Conservation (phyloP, 2,888 invertebrate species). For the Drosophila picticornis region DNA sequence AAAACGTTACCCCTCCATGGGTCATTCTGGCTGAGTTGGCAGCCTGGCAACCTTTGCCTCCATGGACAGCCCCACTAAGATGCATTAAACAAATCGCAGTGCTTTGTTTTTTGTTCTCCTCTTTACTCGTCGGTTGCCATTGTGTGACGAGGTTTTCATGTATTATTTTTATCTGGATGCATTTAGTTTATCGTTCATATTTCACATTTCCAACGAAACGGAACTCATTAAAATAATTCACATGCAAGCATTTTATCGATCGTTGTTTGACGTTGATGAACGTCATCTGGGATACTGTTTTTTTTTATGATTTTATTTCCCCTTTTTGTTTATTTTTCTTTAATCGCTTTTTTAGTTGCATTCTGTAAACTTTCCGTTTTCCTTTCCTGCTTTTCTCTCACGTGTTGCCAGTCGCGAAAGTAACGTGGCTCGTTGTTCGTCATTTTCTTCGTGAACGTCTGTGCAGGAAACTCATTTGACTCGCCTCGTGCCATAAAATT, state of each 20-base stretch:
- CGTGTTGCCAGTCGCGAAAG: slow-evolving; percentile 45
- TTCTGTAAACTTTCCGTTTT: slow-evolving; percentile 75
- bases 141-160: slow-evolving; percentile 30
- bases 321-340: slow-evolving; percentile 48
- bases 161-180: slow-evolving; percentile 57
- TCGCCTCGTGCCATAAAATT: slow-evolving; percentile 61
- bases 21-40: slow-evolving; percentile 26
- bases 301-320: slow-evolving; percentile 52
- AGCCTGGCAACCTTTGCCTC: slow-evolving; percentile 41
- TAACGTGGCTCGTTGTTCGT: slow-evolving; percentile 11
- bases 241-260: slow-evolving; percentile 79
- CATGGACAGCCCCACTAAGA: slow-evolving; percentile 23
- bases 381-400: slow-evolving; percentile 66
- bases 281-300: slow-evolving; percentile 64
- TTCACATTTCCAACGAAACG: slow-evolving; percentile 78
- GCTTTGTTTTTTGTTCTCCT: slow-evolving; percentile 35
- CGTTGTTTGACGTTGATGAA: slow-evolving; percentile 79
- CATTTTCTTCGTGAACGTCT: slow-evolving; percentile 50
- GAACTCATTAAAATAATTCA: slow-evolving; percentile 81
- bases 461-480: slow-evolving; percentile 77
- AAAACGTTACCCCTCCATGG: slow-evolving; percentile 30
- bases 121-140: slow-evolving; percentile 32
- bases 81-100: slow-evolving; percentile 46
- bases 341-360: slow-evolving; percentile 60
- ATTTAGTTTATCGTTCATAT: slow-evolving; percentile 79